These are phyloP conservation scores for Acrocephalus scirpaceus DNA, from an alignment of 2,797 vertebrate genomes.

Conservation along the genomic window DNA sequence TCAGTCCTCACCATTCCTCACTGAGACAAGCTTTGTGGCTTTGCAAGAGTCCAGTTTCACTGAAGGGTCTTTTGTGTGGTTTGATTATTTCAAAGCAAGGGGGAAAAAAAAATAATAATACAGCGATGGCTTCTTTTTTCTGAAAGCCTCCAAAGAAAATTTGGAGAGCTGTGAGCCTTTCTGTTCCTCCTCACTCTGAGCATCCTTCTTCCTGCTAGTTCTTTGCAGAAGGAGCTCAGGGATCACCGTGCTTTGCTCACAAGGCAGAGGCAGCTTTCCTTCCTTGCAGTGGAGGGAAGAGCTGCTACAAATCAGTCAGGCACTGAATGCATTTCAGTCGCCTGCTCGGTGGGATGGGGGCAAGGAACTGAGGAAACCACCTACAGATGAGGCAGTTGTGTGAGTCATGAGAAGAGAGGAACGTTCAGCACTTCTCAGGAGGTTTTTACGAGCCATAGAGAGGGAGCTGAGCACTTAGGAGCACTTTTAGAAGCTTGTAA, in stretches of 20 bases:
- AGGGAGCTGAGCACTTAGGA: not conserved
- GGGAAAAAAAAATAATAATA: not conserved
- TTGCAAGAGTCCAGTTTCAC: not conserved
- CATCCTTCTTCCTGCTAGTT: not conserved
- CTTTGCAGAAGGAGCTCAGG: conserved; percentile 16
- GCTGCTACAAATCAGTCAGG: conserved; percentile 12
- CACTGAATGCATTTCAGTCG: not conserved
- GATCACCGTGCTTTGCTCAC: not conserved
- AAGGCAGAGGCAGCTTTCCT: not conserved
- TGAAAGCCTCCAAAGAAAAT: not conserved
- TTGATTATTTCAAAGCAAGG: not conserved
- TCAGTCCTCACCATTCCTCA: not conserved
- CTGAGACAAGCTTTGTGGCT: not conserved
- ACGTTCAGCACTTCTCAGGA: conserved; percentile 7
- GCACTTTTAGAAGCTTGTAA: not conserved
- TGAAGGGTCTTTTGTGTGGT: not conserved
- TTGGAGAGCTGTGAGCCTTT: not conserved
- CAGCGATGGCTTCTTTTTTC: not conserved
- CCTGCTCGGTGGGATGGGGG: conserved; percentile 3
- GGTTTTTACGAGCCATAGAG: not conserved
- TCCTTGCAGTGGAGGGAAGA: not conserved
- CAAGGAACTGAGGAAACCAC: conserved; percentile 57
- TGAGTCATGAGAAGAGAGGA: conserved; percentile 25
- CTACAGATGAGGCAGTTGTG: conserved; percentile 36
- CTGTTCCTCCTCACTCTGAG: not conserved